Base-by-base conservation (phyloP, 2,888 invertebrate genomes). In the Panopea generosa region DNA sequence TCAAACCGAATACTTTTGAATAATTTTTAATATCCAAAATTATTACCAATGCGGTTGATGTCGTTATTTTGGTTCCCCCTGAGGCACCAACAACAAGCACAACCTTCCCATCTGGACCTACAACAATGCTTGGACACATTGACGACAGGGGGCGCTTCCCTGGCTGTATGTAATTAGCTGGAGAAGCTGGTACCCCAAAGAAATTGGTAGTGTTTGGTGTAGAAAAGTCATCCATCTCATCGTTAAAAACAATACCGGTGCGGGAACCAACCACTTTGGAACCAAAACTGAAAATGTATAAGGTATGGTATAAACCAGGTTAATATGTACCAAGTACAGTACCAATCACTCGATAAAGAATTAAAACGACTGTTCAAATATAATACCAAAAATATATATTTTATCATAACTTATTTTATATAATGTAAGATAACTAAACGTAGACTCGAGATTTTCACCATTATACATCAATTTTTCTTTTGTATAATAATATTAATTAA, bases 191-290 rank as follows among this genome's bases (percentile, higher is more conserved):
- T 60, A 92, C 89, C 0, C 93, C 93, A 71, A 91, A 93, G 40
- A 20, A 69, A 56, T 90, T 89, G 1, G 60, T 74, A 49, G 87
- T 87, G 2, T 87, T 78, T 0, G 96, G 96, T 3, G 95, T 94
- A 0, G 96, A 95, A 92, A 98, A 99, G 91, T 97, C 97, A 85
- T 97, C 96, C 97, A 97, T 97, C 88, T 96, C 96, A 86, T 96
- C 95, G 92, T 97, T 97, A 92, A 97, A 95, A 16, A 98, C 94
- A 22, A 99, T 96, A 0, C 98, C 99, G 2, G 91, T 90, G 14
- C 85, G 57, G 6, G 61, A 69, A 11, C 91, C 91, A 27, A 84
- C 66, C n/a, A 88, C 85, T 76, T 95, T 95, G 20, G 96, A 95
- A 1, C 98, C 98, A 93, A 97, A 96, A 87, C 97, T 97, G 91